These are phyloP conservation scores for Ditula angustiorana DNA, from an alignment of 2,888 invertebrate genomes.

Conservation along the genomic window DNA sequence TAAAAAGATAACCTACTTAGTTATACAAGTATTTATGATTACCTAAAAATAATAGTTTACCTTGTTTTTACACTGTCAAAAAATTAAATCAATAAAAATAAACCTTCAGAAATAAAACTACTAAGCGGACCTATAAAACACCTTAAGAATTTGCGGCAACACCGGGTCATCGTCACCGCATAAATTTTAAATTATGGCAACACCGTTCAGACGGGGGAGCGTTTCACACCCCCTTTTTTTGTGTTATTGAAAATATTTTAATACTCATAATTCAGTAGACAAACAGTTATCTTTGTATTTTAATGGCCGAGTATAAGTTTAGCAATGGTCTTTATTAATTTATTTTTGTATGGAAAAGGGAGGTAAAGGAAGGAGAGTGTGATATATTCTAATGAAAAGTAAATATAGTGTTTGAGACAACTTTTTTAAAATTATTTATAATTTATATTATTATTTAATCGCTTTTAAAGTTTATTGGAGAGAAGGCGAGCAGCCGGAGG, in stretches of 20 bases:
- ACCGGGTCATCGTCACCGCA: conserved; percentile 32
- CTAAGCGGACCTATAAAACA: conserved; percentile 21
- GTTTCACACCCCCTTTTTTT: conserved; percentile 6
- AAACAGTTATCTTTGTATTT: background rate
- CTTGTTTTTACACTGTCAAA: too few species aligned
- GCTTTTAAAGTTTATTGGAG: too few species aligned
- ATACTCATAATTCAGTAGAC: background rate
- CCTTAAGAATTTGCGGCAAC: conserved; percentile 20
- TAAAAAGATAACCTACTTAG: too few species aligned
- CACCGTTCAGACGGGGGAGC: background rate
- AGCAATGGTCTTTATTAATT: too few species aligned
- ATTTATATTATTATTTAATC: too few species aligned
- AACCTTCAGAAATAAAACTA: conserved; percentile 22
- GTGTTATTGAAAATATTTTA: conserved; percentile 11
- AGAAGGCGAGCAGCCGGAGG: too few species aligned
- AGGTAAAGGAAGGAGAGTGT: background rate
- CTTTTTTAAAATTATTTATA: too few species aligned
- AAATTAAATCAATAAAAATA: background rate
- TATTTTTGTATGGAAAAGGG: background rate
- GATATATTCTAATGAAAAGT: too few species aligned
- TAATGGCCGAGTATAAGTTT: too few species aligned
- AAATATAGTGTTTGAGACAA: too few species aligned
- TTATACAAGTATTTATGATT: too few species aligned
- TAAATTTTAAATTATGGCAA: conserved; percentile 34
- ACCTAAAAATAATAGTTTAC: too few species aligned